Conservation (phyloP, 2,888 invertebrate genomes). For the Dione vanillae region DNA sequence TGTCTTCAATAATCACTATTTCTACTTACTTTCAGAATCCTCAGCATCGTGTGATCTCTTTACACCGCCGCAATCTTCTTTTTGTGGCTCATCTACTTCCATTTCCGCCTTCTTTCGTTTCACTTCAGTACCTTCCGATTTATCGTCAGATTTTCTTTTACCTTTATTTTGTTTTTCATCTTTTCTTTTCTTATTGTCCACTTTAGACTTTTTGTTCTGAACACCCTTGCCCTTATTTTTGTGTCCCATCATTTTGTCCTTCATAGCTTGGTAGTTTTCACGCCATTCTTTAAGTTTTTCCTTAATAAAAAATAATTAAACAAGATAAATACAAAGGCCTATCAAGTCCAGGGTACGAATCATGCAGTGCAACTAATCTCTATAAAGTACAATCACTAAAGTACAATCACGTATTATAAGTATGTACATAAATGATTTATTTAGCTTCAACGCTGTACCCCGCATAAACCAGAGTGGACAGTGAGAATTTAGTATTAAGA, state of each 20-base stretch:
- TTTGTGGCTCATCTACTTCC: slow-evolving; percentile 57
- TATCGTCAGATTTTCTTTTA: slow-evolving; percentile 63
- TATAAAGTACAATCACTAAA: too few relatives aligned
- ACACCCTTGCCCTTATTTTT: slow-evolving; percentile 65
- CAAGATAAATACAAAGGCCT: not conserved
- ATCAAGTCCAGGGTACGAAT: too few relatives aligned
- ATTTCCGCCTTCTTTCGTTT: slow-evolving; percentile 70
- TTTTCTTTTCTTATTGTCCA: slow-evolving; percentile 62
- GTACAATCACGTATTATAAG: too few relatives aligned
- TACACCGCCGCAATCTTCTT: slow-evolving; percentile 60
- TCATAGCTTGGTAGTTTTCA: slow-evolving; percentile 72
- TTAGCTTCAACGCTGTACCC: too few relatives aligned
- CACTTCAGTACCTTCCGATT: slow-evolving; percentile 54
- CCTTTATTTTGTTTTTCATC: slow-evolving; percentile 59
- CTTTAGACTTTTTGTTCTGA: slow-evolving; percentile 65
- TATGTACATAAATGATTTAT: too few relatives aligned
- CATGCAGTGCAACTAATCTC: too few relatives aligned
- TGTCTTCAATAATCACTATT: not conserved
- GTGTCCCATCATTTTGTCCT: slow-evolving; percentile 72
- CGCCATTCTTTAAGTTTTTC: slow-evolving; percentile 73
- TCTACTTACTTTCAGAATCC: slow-evolving; percentile 52
- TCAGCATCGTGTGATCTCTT: slow-evolving; percentile 61
- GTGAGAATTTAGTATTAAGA: too few relatives aligned
- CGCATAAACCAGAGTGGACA: too few relatives aligned
- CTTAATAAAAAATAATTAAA: slow-evolving; percentile 50